Conservation (phyloP, 2,888 invertebrate genomes). For the Macrosiphum euphorbiae region DNA sequence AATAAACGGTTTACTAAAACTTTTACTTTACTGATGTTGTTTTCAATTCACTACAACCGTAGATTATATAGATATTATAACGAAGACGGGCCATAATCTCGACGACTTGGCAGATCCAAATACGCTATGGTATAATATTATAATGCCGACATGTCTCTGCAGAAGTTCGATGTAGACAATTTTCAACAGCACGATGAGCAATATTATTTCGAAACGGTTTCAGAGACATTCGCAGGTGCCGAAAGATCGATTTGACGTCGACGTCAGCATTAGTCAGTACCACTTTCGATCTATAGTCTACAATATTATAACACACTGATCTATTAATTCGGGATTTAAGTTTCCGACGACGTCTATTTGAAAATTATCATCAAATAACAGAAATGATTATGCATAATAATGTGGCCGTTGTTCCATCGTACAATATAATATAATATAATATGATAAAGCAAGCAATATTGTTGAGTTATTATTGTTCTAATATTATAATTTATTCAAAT, state of each 20-base stretch:
- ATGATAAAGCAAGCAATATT: not conserved
- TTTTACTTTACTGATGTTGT: not conserved
- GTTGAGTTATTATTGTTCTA: not conserved
- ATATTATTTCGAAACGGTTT: not conserved
- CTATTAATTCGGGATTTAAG: not conserved
- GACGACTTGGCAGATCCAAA: not conserved
- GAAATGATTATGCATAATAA: not conserved
- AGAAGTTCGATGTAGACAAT: not conserved
- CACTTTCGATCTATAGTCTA: not conserved
- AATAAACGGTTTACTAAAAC: slow-evolving; percentile 38
- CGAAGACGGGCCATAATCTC: too few relatives aligned
- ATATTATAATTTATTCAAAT: not conserved
- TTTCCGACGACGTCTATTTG: not conserved
- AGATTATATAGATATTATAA: too few relatives aligned
- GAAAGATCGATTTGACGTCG: not conserved
- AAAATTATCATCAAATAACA: not conserved
- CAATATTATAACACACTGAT: not conserved
- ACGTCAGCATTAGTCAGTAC: not conserved
- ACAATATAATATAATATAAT: too few relatives aligned
- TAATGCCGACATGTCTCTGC: not conserved
- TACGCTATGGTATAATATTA: not conserved
- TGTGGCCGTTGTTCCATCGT: not conserved
- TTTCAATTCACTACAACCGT: not conserved
- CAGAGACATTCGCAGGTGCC: not conserved
- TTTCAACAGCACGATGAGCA: not conserved